Evolutionary conservation across 2,888 invertebrate genomes (phyloP).

Genomic region (Ectemnius lituratus): DNA sequence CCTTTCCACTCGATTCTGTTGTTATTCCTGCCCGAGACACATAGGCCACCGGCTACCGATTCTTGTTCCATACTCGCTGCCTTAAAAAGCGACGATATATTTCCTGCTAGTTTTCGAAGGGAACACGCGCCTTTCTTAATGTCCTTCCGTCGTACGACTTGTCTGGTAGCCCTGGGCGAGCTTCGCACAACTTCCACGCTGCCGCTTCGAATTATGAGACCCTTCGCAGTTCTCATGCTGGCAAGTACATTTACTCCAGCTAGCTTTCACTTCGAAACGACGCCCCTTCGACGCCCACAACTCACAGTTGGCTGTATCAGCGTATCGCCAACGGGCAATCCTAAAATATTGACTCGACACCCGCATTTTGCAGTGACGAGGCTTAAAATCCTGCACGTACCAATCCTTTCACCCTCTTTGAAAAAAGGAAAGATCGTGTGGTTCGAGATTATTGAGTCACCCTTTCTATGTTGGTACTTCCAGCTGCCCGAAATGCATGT

Average conservation of each 20-base stretch:
- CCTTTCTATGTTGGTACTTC: no score
- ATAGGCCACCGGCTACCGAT: conserved; percentile 11
- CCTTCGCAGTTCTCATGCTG: conserved; percentile 25
- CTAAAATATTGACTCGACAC: conserved; percentile 46
- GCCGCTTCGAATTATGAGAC: conserved; percentile 38
- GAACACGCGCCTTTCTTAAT: conserved; percentile 6
- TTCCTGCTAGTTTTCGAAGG: conserved; percentile 5
- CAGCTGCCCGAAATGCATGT: no score
- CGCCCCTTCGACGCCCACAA: conserved; percentile 15
- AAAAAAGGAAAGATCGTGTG: neutral
- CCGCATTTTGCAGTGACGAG: conserved; percentile 33
- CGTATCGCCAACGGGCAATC: conserved; percentile 20
- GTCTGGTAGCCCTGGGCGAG: neutral
- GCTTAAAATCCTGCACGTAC: conserved; percentile 34
- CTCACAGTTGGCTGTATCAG: neutral
- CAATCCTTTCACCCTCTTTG: conserved; percentile 4
- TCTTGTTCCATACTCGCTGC: neutral
- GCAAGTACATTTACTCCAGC: conserved; percentile 29
- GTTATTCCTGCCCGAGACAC: conserved; percentile 41
- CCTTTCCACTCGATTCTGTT: conserved; percentile 14
- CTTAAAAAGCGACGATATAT: neutral
- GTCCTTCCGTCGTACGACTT: no score
- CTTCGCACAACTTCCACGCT: neutral
- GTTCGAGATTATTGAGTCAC: no score
- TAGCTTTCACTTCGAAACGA: no score